These are phyloP conservation scores for Brachionus calyciflorus DNA, from an alignment of 1,140 invertebrate species.

Conservation along the genomic window DNA sequence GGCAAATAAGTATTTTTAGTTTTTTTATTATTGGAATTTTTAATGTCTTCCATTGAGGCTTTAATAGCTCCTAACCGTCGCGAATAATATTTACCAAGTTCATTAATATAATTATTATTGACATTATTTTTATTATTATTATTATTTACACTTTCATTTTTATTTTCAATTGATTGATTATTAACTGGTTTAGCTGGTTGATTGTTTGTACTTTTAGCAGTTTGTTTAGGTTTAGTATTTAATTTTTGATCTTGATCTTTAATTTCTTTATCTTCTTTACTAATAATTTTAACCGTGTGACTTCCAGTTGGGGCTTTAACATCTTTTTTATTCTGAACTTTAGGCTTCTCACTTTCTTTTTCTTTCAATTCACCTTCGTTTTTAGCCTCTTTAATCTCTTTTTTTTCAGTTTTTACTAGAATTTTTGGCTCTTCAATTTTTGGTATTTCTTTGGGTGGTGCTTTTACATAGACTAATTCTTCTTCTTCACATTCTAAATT, in stretches of 20 bases:
- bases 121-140: not conserved
- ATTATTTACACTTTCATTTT: not conserved
- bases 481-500: conserved; percentile 41
- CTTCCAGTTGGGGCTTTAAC: not conserved
- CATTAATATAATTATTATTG: not conserved
- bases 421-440: not conserved
- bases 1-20: not conserved
- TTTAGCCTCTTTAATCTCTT: not conserved
- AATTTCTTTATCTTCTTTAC: not conserved
- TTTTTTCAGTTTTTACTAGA: not conserved
- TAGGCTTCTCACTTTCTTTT: not conserved
- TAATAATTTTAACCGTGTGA: not conserved
- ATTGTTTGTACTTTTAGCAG: not conserved
- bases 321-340: not conserved
- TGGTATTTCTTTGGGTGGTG: not conserved
- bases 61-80: conserved; percentile 24
- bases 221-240: not conserved
- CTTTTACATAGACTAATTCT: conserved; percentile 26
- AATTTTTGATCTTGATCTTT: not conserved
- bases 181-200: not conserved
- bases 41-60: not conserved
- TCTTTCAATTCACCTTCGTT: not conserved
- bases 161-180: not conserved
- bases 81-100: conserved; percentile 35
- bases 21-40: conserved; percentile 13